phyloP scores from a whole-genome alignment of 35 echinoderm and acorn worm species.

The Lytechinus pictus region DNA sequence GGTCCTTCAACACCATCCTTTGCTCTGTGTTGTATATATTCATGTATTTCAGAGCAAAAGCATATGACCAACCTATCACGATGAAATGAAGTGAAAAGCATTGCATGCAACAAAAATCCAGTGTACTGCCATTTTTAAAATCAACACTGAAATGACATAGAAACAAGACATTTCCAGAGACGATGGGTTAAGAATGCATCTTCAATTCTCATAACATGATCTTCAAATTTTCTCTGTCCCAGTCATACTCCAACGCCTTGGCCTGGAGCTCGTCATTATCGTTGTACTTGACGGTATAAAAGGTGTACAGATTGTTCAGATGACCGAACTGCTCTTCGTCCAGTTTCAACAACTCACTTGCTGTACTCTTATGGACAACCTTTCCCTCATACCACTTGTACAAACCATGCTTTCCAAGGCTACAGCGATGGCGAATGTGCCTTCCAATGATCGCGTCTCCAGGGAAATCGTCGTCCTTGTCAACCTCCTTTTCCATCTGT shows the following conservation, averaged over 20 bases:
- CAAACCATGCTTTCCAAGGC: background rate
- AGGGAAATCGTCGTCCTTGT: background rate
- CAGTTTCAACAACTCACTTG: constrained; percentile 35
- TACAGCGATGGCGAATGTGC: background rate
- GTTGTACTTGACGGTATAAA: constrained; percentile 29
- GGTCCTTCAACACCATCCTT: too few species aligned
- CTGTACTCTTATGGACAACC: background rate
- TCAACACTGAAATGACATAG: too few species aligned
- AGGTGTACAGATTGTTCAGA: constrained; percentile 28
- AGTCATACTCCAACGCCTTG: background rate
- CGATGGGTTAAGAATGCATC: too few species aligned
- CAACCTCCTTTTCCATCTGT: background rate
- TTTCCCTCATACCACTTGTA: constrained; percentile 38
- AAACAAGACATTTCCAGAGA: too few species aligned
- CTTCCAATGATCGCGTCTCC: constrained; percentile 15
- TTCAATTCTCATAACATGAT: background rate
- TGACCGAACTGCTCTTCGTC: constrained; percentile 23
- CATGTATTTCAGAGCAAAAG: background rate
- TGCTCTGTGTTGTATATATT: too few species aligned
- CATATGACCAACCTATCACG: background rate
- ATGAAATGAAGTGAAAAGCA: background rate
- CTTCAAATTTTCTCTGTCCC: constrained; percentile 15
- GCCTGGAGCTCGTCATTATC: background rate
- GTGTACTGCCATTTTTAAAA: too few species aligned
- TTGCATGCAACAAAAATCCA: too few species aligned